phyloP scores from a whole-genome alignment of 2,888 invertebrate genomes.

The Altica lythri region DNA sequence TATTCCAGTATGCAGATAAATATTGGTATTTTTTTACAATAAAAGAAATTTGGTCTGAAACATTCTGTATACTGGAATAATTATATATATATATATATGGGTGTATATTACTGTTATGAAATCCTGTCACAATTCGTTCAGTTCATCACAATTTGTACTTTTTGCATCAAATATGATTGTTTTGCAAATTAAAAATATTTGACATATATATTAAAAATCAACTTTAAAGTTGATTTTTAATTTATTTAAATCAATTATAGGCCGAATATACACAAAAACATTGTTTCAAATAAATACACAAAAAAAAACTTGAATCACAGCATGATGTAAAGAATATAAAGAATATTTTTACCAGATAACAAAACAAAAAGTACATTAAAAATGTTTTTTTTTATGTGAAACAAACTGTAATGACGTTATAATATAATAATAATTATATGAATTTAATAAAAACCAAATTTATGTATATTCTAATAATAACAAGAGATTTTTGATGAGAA shows the following conservation, averaged over 20 bases:
- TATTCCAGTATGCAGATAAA: constrained; percentile 3
- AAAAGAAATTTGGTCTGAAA: constrained; percentile 3
- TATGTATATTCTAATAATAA: too few species aligned
- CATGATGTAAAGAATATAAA: constrained; percentile 37
- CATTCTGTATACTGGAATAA: constrained; percentile 15
- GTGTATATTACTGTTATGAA: constrained; percentile 40
- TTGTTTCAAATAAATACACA: constrained; percentile 53
- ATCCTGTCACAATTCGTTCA: constrained; percentile 40
- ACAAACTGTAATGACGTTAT: background rate
- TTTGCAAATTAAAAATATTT: constrained; percentile 24
- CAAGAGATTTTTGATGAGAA: constrained; percentile 13
- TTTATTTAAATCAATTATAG: too few species aligned
- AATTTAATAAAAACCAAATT: too few species aligned
- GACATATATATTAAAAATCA: too few species aligned
- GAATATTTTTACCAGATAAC: constrained; percentile 9
- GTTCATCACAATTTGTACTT: constrained; percentile 38
- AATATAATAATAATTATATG: too few species aligned
- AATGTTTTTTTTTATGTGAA: background rate
- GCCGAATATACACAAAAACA: constrained; percentile 35
- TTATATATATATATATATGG: too few species aligned
- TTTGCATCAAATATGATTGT: constrained; percentile 32
- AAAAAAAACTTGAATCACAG: constrained; percentile 52
- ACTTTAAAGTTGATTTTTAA: too few species aligned
- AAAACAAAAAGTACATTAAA: background rate
- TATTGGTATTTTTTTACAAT: background rate